Evolutionary conservation across 2,113 vertebrate genomes (phyloP), one percentile per base, ranked within the genome.

Genomic region (Malurus melanocephalus): DNA sequence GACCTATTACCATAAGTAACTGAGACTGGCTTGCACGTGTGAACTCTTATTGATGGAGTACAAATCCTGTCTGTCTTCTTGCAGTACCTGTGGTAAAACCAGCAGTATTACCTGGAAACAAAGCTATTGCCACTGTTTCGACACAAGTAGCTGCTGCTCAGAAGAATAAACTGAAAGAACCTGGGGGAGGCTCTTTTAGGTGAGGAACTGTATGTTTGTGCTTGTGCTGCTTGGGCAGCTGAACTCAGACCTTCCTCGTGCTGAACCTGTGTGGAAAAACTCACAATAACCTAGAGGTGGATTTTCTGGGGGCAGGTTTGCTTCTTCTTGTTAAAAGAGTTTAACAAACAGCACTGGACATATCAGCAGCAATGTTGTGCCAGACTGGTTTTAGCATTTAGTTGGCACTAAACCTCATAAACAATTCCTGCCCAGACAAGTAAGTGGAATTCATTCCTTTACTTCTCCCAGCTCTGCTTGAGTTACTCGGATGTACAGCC

Each of bases 171-270:
- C 97, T 98, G 79, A 99, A 98, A 96, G 99, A 99, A 95, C 97
- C 98, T 2, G 98, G 98, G 38, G 98, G 98, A 89, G 98, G 98
- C 79, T 98, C 98, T 55, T 99, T 99, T 95, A 98, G 98, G 99
- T 99, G 96, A 98, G 97, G 59, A 93, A 55, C 33, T 17, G 2
- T 38, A 0, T 33, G 12, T 40, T 65, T 76, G 71, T 93, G 38
- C 19, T 61, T 24, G 16, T 60, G 60, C n/a, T 75, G 61, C 40
- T 72, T 53, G 60, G 52, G 40, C 45, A 84, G 75, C 73, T 84
- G 73, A 67, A 20, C 65, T 53, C 16, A 64, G 68, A 8, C 65
- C 23, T 61, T 68, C 32, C 73, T 46, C 19, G 35, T 82, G 57
- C 64, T 74, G 48, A 49, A 56, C 62, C 23, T 1, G 5, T 24